These are phyloP conservation scores for Struthio camelus DNA, from an alignment of 2,113 vertebrate genomes.

Conservation along the genomic window DNA sequence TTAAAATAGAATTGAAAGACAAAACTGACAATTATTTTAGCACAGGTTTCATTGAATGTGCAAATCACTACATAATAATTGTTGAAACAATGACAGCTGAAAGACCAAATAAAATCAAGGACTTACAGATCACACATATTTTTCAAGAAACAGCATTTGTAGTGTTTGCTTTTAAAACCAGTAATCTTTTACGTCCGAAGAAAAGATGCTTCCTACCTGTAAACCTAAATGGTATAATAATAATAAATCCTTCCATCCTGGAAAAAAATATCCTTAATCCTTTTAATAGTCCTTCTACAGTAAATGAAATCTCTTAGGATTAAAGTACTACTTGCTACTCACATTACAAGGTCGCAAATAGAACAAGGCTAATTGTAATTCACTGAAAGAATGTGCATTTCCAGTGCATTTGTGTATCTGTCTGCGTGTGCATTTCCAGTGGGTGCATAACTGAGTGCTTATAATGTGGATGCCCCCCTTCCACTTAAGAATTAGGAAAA, in stretches of 20 bases:
- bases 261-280: background rate
- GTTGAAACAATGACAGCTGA: background rate
- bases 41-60: background rate
- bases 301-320: background rate
- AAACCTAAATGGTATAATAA: background rate
- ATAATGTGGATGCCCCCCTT: rapidly evolving
- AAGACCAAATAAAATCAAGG: background rate
- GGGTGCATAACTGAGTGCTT: rapidly evolving
- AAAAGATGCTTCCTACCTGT: background rate
- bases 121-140: background rate
- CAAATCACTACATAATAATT: background rate
- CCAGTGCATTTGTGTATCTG: rapidly evolving
- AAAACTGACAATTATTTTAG: background rate
- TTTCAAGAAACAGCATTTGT: background rate
- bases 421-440: background rate
- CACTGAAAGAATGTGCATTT: rapidly evolving
- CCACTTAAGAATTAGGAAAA: background rate
- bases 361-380: background rate
- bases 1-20: background rate
- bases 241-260: background rate
- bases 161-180: background rate
- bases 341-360: background rate
- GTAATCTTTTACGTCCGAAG: background rate
- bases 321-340: background rate
- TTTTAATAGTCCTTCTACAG: background rate